These are phyloP conservation scores for Acleris laterana DNA, from an alignment of 2,888 invertebrate species.

Conservation along the genomic window DNA sequence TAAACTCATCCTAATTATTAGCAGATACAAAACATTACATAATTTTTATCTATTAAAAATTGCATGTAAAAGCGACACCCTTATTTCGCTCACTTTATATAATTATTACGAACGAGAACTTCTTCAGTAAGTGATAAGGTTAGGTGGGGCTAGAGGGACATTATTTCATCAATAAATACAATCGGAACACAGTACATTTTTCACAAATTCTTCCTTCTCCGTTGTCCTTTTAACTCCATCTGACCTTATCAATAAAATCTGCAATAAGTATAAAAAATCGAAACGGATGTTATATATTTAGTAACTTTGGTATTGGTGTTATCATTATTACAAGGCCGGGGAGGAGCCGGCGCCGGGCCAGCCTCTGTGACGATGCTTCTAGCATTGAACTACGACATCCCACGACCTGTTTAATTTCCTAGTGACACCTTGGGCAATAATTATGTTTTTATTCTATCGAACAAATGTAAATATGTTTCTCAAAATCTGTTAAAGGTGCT, in stretches of 20 bases:
- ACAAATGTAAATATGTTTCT: slow-evolving; percentile 35
- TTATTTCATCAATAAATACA: no score
- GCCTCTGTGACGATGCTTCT: slow-evolving; percentile 20
- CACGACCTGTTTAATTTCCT: slow-evolving; percentile 16
- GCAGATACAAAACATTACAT: no score
- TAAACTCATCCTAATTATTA: no score
- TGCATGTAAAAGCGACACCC: no score
- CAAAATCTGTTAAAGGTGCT: slow-evolving; percentile 18
- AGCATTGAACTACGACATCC: slow-evolving; percentile 17
- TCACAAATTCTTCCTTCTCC: not conserved
- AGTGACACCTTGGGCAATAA: slow-evolving; percentile 23
- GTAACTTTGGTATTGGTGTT: slow-evolving; percentile 82
- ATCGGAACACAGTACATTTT: slow-evolving; percentile 8
- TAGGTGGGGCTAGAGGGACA: no score
- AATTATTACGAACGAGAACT: no score
- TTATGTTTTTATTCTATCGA: slow-evolving; percentile 21
- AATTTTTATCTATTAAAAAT: no score
- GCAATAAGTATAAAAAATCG: slow-evolving; percentile 50
- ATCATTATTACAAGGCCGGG: slow-evolving; percentile 44
- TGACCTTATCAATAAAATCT: slow-evolving; percentile 43
- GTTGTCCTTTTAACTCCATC: no score
- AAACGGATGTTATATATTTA: slow-evolving; percentile 58
- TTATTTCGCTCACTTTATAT: no score
- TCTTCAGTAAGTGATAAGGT: slow-evolving; percentile 13
- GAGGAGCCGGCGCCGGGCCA: slow-evolving; percentile 12